phyloP scores from a whole-genome alignment of 2,888 invertebrate species.

The Herminia tarsipennalis region DNA sequence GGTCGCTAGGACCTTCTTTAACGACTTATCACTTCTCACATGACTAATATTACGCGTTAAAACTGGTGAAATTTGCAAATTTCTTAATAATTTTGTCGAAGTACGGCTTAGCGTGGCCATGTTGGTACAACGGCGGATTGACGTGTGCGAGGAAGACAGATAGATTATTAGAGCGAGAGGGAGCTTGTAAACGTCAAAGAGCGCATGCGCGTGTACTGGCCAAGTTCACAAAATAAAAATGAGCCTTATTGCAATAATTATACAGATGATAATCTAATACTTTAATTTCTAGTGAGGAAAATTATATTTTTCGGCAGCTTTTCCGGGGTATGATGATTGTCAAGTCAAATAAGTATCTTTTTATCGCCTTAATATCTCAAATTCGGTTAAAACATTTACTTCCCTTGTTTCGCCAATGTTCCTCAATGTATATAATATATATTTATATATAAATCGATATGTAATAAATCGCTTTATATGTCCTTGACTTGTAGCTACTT shows the following conservation, averaged over 20 bases:
- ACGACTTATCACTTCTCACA: conserved; percentile 59
- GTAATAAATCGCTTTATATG: no score
- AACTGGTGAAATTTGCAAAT: conserved; percentile 65
- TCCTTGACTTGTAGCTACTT: no score
- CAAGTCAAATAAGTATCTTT: no score
- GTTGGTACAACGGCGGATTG: conserved; percentile 77
- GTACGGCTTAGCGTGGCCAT: conserved; percentile 82
- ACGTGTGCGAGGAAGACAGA: conserved; percentile 57
- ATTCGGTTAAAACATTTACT: no score
- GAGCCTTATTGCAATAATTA: background rate
- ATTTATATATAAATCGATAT: no score
- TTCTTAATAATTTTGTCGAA: conserved; percentile 74
- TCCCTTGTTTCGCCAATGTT: no score
- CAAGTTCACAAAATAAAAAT: conserved; percentile 6
- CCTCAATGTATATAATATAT: no score
- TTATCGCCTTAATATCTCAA: no score
- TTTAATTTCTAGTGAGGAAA: no score
- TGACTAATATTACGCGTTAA: conserved; percentile 66
- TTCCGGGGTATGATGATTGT: no score
- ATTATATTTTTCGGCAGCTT: no score
- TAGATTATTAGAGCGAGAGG: conserved; percentile 11
- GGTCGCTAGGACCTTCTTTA: conserved; percentile 63
- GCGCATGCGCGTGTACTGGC: conserved; percentile 48
- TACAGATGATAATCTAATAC: background rate
- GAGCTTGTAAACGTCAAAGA: conserved; percentile 1